phyloP scores from a whole-genome alignment of 2,113 vertebrate genomes.

The Mirounga angustirostris region DNA sequence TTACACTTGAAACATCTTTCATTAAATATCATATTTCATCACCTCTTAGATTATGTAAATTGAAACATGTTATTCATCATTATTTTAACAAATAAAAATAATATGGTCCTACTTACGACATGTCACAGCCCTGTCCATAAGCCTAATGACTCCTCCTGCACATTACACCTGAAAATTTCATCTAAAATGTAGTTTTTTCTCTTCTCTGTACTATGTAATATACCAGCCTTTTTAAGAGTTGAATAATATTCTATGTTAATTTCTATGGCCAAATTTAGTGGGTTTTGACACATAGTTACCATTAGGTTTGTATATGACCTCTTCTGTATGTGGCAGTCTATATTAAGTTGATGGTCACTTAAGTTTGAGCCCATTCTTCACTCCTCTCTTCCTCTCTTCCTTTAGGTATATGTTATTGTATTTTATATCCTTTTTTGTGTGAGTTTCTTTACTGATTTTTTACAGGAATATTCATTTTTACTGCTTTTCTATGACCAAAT shows the following conservation, averaged over 20 bases:
- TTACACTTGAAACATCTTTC: background rate
- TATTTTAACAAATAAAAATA: slow-evolving; percentile 55
- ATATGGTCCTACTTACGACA: background rate
- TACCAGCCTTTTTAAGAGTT: background rate
- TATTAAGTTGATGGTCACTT: background rate
- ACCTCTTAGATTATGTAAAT: background rate
- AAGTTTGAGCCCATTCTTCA: background rate
- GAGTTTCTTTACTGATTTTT: background rate
- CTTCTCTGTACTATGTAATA: background rate
- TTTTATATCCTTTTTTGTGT: background rate
- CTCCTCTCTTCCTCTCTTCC: background rate
- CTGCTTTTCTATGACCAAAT: background rate
- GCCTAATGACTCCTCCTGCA: background rate
- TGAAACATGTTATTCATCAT: background rate
- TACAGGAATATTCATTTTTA: background rate
- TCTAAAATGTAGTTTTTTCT: background rate
- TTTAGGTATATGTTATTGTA: background rate
- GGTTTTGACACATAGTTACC: background rate
- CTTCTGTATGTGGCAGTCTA: background rate
- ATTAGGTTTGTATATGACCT: background rate
- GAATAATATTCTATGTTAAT: background rate
- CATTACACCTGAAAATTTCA: background rate
- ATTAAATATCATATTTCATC: slow-evolving; percentile 1
- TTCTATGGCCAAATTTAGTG: background rate
- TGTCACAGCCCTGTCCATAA: background rate